Evolutionary conservation across 2,113 vertebrate species (phyloP).

Genomic region (Piprites chloris): DNA sequence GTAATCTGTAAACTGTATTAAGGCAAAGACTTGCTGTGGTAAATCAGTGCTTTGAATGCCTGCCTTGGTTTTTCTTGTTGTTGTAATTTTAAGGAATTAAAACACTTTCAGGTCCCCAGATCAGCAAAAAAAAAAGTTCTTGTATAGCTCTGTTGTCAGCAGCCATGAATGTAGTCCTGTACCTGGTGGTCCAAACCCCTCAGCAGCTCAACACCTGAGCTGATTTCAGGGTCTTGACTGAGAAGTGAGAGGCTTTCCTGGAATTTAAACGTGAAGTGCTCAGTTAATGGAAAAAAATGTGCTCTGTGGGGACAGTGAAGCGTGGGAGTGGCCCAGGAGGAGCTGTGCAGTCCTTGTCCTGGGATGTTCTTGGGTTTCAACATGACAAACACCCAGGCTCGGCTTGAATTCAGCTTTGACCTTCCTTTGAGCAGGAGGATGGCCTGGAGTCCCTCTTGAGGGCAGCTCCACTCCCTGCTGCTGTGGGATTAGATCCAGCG

Average conservation of each 20-base stretch:
- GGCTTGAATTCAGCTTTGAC: not conserved
- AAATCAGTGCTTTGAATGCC: slow-evolving; percentile 1
- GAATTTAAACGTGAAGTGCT: not conserved
- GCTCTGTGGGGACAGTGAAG: not conserved
- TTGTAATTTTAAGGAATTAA: not conserved
- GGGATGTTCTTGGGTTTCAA: not conserved
- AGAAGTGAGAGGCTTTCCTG: not conserved
- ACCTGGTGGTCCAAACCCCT: not conserved
- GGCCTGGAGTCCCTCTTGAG: not conserved
- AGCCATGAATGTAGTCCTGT: not conserved
- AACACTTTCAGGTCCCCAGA: not conserved
- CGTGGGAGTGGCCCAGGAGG: not conserved
- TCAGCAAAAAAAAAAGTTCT: not conserved
- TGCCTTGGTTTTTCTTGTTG: not conserved
- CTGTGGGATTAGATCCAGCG: not conserved
- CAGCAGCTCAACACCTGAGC: not conserved
- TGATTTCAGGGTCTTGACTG: not conserved
- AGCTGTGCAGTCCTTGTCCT: not conserved
- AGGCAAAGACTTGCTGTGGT: slow-evolving; percentile 50
- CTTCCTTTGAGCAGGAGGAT: not conserved
- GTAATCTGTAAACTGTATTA: not conserved
- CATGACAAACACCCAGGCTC: not conserved
- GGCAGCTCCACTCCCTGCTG: fast-evolving
- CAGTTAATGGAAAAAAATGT: not conserved
- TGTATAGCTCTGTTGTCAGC: not conserved